Base-by-base conservation (phyloP, 1,140 invertebrate genomes). In the Grapholita molesta region DNA sequence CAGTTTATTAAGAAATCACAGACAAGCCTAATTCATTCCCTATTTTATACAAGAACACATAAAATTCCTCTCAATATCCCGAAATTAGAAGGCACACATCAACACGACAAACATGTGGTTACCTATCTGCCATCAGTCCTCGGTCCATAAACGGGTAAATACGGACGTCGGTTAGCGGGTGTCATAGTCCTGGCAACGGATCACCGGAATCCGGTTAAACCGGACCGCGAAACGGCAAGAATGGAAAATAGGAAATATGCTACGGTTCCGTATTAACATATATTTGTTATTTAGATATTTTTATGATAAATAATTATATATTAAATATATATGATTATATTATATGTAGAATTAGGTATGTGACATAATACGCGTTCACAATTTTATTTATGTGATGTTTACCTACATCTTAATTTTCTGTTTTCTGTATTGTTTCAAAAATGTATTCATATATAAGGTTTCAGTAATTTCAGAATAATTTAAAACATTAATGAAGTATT, bases 111-210 rank as follows among this genome's bases (percentile, higher is more conserved):
- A 32, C 25, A 15, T 57, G 53, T 28, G n/a, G 18, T 61, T 15
- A 61, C 55, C 28, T 32, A 6, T 4, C 25, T 30, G 55, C 55
- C 55, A 57, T 25, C 53, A n/a, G 9, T 61, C 12, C 55, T 30
- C 55, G 32, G 25, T 61, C 55, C n/a, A 61, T 61, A 61, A 61
- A 61, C 30, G 25, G 28, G 55, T 30, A 28, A 61, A 61, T 57
- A 57, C 25, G 9, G 24, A 61, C 55, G 12, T 32, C 55, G 15
- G 24, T 28, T 28, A 30, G 24, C 55, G 55, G 25, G 55, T 61
- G 55, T 61, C 55, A 61, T 30, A 30, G n/a, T 28, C 24, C 55
- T 61, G 9, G 55, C 12, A 61, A 61, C 25, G 55, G 55, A 61
- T 61, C 55, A 61, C 55, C 25, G 25, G 24, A 12, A 30, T 61